phyloP scores from a whole-genome alignment of 2,113 vertebrate species.

The Puma concolor region DNA sequence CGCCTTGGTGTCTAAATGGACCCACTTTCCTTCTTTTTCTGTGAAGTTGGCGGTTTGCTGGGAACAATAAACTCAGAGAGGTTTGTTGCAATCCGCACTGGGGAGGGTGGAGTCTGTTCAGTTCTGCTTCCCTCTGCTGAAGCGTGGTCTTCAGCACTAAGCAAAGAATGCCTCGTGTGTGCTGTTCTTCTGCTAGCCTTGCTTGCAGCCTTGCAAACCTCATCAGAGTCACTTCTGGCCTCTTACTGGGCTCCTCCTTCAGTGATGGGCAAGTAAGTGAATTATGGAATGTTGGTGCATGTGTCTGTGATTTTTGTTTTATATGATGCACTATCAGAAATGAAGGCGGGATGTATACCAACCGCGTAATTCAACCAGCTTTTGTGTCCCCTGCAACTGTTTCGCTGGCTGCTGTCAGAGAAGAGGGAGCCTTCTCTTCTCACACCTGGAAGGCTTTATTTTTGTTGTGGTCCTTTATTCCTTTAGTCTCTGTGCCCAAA shows the following conservation, averaged over 20 bases:
- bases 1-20: neutral
- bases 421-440: neutral
- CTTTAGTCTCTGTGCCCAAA: neutral
- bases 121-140: neutral
- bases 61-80: slow-evolving; percentile 12
- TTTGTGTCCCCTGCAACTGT: neutral
- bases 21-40: neutral
- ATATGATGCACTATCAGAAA: neutral
- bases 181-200: neutral
- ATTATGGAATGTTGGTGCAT: neutral
- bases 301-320: neutral
- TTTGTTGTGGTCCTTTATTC: neutral
- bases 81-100: neutral
- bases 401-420: neutral
- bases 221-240: neutral
- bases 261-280: slow-evolving; percentile 44
- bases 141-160: neutral
- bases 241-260: neutral
- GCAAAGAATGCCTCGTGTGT: neutral
- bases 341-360: neutral
- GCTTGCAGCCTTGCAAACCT: neutral
- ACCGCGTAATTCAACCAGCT: neutral
- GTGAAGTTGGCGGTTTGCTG: neutral
- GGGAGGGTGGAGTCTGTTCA: slow-evolving; percentile 6
- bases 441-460: neutral